Conservation (phyloP, 2,113 vertebrate genomes). For the Chrysochloris asiatica region DNA sequence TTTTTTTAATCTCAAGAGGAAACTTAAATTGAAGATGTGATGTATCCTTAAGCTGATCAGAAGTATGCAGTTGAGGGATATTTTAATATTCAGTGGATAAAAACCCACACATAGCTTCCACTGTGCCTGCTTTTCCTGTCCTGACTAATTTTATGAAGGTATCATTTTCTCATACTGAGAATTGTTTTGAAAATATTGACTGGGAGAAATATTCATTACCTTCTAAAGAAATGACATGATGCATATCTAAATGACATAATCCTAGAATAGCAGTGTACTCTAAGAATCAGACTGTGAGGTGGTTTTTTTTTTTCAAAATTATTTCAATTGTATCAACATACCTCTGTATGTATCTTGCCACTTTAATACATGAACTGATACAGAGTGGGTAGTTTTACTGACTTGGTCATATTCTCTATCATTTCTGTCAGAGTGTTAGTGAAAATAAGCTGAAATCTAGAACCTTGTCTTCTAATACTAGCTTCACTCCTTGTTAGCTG, state of each 20-base stretch:
- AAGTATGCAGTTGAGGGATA: no score
- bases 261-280: neutral
- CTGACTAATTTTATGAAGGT: no score
- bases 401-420: neutral
- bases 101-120: no score
- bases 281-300: conserved; percentile 9
- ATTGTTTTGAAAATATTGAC: no score
- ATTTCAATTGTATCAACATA: neutral
- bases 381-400: neutral
- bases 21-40: no score
- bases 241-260: conserved; percentile 6
- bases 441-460: neutral
- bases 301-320: neutral
- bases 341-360: neutral
- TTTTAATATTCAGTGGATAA: no score
- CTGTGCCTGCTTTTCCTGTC: no score
- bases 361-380: conserved; percentile 11
- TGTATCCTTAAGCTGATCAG: no score
- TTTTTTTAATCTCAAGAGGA: no score
- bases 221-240: no score
- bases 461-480: neutral
- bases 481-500: neutral
- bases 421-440: neutral
- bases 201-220: no score
- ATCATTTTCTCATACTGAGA: no score